Percentiles rank a stretch among this genome's conserved stretches.
Evolutionary conservation across 1,140 invertebrate species (phyloP).

Genomic region (Nymphalis io): DNA sequence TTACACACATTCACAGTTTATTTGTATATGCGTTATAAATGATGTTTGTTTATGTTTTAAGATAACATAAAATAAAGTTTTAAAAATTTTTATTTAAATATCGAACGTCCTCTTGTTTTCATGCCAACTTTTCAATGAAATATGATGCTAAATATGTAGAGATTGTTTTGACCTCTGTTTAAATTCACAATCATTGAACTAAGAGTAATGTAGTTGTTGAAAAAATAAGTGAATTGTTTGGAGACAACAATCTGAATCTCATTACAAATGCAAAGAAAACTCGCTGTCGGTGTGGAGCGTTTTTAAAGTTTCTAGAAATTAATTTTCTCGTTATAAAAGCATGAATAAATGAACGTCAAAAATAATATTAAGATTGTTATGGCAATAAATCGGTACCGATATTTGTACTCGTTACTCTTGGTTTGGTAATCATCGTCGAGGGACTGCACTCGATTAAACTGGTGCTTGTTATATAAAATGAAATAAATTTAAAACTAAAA

Average conservation of each 20-base stretch:
- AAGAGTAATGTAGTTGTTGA: not conserved
- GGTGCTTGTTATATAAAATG: not conserved
- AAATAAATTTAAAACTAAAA: not conserved
- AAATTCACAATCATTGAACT: not conserved
- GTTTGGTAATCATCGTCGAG: slow-evolving; percentile 16
- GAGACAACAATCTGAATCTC: slow-evolving; percentile 9
- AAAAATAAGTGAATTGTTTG: not conserved
- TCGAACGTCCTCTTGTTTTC: not conserved
- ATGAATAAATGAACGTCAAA: not conserved
- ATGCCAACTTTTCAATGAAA: not conserved
- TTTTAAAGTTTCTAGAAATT: not conserved
- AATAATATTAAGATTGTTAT: not conserved
- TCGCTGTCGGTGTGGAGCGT: not conserved
- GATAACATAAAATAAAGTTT: not conserved
- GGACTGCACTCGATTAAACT: not conserved
- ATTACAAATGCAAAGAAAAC: slow-evolving; percentile 7
- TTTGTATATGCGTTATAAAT: no score
- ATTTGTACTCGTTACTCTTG: slow-evolving; percentile 20
- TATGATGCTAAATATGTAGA: not conserved
- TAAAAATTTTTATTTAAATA: not conserved
- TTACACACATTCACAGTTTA: no score
- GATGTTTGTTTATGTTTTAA: no score
- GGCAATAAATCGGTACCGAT: not conserved
- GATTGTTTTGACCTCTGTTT: not conserved
- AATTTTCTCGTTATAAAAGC: not conserved